These are phyloP conservation scores for Enteromius paludinosus DNA, from an alignment of 2,797 vertebrate genomes.

Conservation along the genomic window DNA sequence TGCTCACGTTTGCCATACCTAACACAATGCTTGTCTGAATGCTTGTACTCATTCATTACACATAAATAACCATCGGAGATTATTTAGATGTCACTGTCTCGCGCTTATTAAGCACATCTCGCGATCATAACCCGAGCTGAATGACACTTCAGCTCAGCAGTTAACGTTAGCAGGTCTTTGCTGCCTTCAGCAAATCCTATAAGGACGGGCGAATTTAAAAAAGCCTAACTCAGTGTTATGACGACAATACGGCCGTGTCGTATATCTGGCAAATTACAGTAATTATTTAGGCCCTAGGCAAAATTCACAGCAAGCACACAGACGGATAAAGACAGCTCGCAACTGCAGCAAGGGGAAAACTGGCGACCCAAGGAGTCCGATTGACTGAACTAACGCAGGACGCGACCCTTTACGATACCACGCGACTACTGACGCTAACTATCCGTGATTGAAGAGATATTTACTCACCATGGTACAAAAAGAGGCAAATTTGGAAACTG, in stretches of 20 bases:
- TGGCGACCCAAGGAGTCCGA: constrained; percentile 49
- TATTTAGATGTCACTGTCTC: constrained; percentile 27
- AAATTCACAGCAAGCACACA: constrained; percentile 49
- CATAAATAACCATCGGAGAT: background rate
- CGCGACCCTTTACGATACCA: background rate
- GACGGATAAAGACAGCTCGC: constrained; percentile 63
- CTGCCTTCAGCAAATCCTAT: constrained; percentile 43
- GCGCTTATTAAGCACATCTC: constrained; percentile 36
- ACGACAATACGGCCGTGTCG: background rate
- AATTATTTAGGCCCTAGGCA: constrained; percentile 28
- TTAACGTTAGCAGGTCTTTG: constrained; percentile 54
- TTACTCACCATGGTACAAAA: constrained; percentile 97
- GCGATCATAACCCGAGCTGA: constrained; percentile 36
- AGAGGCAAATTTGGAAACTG: constrained; percentile 98
- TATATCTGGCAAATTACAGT: background rate
- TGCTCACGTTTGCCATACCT: background rate
- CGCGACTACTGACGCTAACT: background rate
- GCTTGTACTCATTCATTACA: background rate
- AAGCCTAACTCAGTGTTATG: background rate
- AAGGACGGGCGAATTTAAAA: constrained; percentile 14
- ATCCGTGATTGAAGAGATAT: background rate
- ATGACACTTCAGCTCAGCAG: constrained; percentile 51
- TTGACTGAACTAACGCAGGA: constrained; percentile 39
- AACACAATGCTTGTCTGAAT: background rate
- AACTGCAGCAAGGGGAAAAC: constrained; percentile 63